phyloP scores from a whole-genome alignment of 2,888 invertebrate species.

The Lampropteryx suffumata region DNA sequence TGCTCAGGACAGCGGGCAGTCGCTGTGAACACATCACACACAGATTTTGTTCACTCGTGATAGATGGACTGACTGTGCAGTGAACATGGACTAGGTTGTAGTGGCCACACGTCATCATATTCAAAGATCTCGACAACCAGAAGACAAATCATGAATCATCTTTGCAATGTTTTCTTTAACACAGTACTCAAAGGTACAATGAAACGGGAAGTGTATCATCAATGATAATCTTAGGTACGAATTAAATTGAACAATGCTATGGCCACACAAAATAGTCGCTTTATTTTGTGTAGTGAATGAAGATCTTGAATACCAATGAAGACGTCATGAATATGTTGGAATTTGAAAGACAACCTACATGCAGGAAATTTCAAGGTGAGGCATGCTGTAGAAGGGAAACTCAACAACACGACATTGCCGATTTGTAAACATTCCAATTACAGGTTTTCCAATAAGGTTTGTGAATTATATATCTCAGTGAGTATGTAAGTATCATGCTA shows the following conservation, averaged over 20 bases:
- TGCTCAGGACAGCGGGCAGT: constrained; percentile 97
- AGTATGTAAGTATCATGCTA: constrained; percentile 48
- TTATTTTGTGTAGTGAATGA: constrained; percentile 42
- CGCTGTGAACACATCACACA: constrained; percentile 92
- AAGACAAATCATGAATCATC: constrained; percentile 35
- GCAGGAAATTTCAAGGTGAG: constrained; percentile 50
- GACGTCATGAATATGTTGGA: constrained; percentile 49
- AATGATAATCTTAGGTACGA: constrained; percentile 32
- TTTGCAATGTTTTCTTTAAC: constrained; percentile 78
- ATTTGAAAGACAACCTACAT: constrained; percentile 48
- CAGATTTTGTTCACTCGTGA: constrained; percentile 82
- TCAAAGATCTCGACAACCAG: no score
- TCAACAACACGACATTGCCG: constrained; percentile 53
- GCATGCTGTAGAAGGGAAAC: constrained; percentile 57
- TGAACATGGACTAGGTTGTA: constrained; percentile 76
- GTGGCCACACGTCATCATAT: constrained; percentile 57
- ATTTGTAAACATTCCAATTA: constrained; percentile 25
- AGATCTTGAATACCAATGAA: constrained; percentile 43
- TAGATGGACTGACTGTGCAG: constrained; percentile 76
- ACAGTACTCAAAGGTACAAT: constrained; percentile 19
- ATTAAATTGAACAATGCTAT: constrained; percentile 41
- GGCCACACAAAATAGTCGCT: constrained; percentile 79
- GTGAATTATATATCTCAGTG: constrained; percentile 26
- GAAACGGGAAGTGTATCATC: constrained; percentile 17
- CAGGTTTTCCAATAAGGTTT: constrained; percentile 26